Evolutionary conservation across 2,797 vertebrate species (phyloP).

Genomic region (Carduelis carduelis): DNA sequence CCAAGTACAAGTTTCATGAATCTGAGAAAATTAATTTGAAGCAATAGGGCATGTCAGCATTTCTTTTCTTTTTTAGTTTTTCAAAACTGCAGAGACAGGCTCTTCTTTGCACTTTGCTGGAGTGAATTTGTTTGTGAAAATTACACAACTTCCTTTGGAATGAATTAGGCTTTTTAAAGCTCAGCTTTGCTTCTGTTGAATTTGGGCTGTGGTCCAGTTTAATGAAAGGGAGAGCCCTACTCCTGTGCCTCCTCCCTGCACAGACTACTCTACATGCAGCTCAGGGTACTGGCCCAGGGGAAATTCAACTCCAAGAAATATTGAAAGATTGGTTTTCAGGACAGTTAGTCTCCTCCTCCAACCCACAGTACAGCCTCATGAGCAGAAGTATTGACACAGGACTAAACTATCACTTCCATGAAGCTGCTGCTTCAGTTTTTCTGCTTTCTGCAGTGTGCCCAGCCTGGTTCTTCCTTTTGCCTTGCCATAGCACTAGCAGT

Average conservation of each 20-base stretch:
- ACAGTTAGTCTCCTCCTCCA: not conserved
- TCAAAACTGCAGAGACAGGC: not conserved
- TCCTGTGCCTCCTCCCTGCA: not conserved
- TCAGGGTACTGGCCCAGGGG: not conserved
- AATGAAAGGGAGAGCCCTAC: not conserved
- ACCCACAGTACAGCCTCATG: not conserved
- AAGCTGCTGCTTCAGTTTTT: not conserved
- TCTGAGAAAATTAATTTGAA: not conserved
- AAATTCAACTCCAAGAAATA: not conserved
- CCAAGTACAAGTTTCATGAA: not conserved
- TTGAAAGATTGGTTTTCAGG: not conserved
- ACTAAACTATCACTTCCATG: not conserved
- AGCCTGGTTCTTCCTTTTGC: not conserved
- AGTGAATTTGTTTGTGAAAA: not conserved
- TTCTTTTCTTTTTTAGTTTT: not conserved
- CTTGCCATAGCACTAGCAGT: not conserved
- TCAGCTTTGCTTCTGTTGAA: not conserved
- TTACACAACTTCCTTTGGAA: not conserved
- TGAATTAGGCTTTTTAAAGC: not conserved
- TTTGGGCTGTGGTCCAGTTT: not conserved
- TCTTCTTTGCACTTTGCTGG: not conserved
- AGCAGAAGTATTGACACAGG: not conserved
- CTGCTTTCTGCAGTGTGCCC: not conserved
- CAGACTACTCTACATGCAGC: accelerated
- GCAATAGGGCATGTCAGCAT: not conserved